phyloP scores from a whole-genome alignment of 2,888 invertebrate species.

The Liodrosophila aerea region DNA sequence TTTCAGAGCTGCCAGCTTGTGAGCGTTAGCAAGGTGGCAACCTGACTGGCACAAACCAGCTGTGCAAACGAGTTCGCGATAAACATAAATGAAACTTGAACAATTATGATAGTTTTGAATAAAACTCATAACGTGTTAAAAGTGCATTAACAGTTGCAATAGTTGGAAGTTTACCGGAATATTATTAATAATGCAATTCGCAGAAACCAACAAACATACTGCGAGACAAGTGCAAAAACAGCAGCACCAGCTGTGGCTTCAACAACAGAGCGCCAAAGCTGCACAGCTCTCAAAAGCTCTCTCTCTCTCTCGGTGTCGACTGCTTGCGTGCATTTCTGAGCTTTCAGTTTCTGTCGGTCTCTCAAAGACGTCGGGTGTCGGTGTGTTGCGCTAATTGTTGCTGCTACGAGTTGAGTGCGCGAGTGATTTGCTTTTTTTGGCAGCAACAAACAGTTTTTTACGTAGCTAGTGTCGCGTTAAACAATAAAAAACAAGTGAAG shows the following conservation, averaged over 20 bases:
- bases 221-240: conserved; percentile 8
- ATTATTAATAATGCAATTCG: background rate
- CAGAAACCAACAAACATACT: background rate
- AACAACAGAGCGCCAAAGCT: conserved; percentile 19
- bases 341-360: conserved; percentile 40
- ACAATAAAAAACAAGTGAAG: conserved; percentile 19
- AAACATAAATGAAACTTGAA: background rate
- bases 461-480: conserved; percentile 37
- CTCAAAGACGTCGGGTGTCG: conserved; percentile 22
- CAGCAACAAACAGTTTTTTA: conserved; percentile 29
- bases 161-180: background rate
- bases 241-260: conserved; percentile 12
- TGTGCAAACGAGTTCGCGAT: conserved; percentile 12
- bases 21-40: conserved; percentile 10
- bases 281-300: conserved; percentile 15
- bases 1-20: background rate
- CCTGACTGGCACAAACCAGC: conserved; percentile 12
- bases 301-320: conserved; percentile 11
- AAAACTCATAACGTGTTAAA: background rate
- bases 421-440: conserved; percentile 35
- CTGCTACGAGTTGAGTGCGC: conserved; percentile 17
- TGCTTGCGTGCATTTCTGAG: background rate
- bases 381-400: conserved; percentile 13
- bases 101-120: background rate
- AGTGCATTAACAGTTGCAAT: no score